Percentiles rank a stretch among this genome's conserved stretches.
Conservation (phyloP, 2,113 vertebrate genomes). For the Crypturellus undulatus region DNA sequence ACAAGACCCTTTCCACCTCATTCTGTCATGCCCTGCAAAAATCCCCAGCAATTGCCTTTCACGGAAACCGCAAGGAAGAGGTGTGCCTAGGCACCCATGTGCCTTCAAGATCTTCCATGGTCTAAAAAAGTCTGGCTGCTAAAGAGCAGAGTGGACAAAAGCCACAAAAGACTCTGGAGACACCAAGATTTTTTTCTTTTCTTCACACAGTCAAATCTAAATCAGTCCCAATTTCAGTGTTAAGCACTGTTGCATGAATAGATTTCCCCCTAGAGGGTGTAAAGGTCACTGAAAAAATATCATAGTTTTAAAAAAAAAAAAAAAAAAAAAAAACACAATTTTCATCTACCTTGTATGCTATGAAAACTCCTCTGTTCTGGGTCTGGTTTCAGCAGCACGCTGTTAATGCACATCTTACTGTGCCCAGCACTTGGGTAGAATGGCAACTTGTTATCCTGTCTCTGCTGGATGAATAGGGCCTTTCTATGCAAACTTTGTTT, state of each 20-base stretch:
- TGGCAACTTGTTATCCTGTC: background rate
- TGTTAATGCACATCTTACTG: background rate
- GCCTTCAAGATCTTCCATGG: background rate
- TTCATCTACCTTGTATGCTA: background rate
- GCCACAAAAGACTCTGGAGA: background rate
- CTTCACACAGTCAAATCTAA: background rate
- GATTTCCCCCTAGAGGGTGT: background rate
- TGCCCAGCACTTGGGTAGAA: background rate
- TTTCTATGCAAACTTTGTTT: conserved; percentile 7
- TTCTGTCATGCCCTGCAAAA: background rate
- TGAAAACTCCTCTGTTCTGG: background rate
- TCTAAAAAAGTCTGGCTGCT: background rate
- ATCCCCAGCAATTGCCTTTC: background rate
- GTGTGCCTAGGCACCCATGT: background rate
- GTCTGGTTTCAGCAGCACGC: background rate
- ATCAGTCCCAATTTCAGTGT: background rate
- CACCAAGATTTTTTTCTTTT: background rate
- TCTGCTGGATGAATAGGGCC: background rate
- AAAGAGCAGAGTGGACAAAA: background rate
- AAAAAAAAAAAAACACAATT: background rate
- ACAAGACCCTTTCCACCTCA: background rate
- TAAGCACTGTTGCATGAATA: background rate
- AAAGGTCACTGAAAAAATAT: background rate
- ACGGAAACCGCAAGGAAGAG: background rate
- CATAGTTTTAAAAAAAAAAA: background rate